Evolutionary conservation across 2,888 invertebrate species (phyloP).

Genomic region (Cenopis cana): DNA sequence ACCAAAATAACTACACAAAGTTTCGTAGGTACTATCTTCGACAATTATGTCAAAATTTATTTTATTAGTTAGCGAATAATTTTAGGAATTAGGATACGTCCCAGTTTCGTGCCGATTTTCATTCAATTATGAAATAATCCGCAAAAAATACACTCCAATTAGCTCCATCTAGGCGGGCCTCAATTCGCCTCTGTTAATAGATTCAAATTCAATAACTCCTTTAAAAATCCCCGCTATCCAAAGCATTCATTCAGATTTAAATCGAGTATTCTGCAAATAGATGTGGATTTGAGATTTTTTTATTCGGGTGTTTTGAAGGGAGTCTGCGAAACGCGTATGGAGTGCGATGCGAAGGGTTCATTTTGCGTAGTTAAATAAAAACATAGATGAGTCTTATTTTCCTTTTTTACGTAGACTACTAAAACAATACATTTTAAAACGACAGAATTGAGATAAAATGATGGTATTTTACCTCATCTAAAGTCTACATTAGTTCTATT

Average conservation of each 20-base stretch:
- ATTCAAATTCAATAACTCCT: constrained; percentile 50
- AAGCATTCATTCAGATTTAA: constrained; percentile 51
- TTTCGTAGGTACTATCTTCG: neutral
- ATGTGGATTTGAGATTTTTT: constrained; percentile 52
- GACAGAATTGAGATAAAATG: no score
- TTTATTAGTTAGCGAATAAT: neutral
- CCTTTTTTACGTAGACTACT: no score
- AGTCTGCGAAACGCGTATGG: constrained; percentile 6
- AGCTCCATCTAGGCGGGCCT: constrained; percentile 42
- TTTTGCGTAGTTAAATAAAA: neutral
- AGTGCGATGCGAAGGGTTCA: constrained; percentile 23
- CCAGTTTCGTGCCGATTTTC: constrained; percentile 21
- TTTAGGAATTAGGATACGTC: constrained; percentile 19
- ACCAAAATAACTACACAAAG: neutral
- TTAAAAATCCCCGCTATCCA: constrained; percentile 52
- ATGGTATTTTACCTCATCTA: no score
- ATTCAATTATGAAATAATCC: constrained; percentile 43
- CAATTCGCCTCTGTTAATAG: constrained; percentile 51
- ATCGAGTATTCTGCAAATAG: constrained; percentile 53
- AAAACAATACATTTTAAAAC: no score
- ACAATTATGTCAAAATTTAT: neutral
- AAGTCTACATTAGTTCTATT: no score
- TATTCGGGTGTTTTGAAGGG: constrained; percentile 29
- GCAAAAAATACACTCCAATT: constrained; percentile 45
- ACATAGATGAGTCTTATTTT: no score